Evolutionary conservation across 2,888 invertebrate species (phyloP).

Genomic region (Helleia helle): DNA sequence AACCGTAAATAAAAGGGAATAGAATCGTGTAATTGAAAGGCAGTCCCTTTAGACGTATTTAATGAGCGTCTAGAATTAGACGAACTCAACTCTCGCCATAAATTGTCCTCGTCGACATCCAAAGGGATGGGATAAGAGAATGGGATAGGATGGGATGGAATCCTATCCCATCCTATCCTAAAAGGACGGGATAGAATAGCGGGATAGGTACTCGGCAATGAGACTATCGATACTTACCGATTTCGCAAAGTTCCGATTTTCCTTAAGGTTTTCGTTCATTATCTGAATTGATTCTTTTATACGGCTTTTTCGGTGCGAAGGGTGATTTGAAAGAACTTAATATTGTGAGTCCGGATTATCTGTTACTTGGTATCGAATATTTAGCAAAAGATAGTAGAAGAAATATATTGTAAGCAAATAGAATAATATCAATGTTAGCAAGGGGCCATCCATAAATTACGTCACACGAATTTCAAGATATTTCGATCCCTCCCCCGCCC

Average conservation of each 20-base stretch:
- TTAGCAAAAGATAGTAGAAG: no score
- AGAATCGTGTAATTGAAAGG: constrained; percentile 57
- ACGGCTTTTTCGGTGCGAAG: no score
- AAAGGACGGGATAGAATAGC: constrained; percentile 16
- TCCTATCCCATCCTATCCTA: no score
- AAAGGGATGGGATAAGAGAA: constrained; percentile 11
- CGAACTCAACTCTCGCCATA: constrained; percentile 58
- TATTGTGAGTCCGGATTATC: no score
- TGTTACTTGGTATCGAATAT: no score
- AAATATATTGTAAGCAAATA: no score
- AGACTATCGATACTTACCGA: constrained; percentile 6
- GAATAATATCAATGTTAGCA: no score
- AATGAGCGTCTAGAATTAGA: constrained; percentile 64
- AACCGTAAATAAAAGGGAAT: constrained; percentile 23
- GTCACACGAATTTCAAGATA: no score
- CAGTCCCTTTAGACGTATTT: constrained; percentile 51
- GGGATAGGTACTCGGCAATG: constrained; percentile 40
- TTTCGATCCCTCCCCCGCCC: no score
- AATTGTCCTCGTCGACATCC: constrained; percentile 53
- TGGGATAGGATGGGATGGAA: constrained; percentile 54
- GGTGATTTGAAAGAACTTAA: no score
- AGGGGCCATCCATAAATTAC: no score
- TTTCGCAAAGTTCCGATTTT: neutral
- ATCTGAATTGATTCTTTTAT: neutral
- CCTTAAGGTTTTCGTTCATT: constrained; percentile 5